A percentile compares a stretch with the other conserved stretches of the same genome.
These are phyloP conservation scores for Drosophila micromelanica DNA, from an alignment of 1,140 invertebrate genomes.

Conservation along the genomic window DNA sequence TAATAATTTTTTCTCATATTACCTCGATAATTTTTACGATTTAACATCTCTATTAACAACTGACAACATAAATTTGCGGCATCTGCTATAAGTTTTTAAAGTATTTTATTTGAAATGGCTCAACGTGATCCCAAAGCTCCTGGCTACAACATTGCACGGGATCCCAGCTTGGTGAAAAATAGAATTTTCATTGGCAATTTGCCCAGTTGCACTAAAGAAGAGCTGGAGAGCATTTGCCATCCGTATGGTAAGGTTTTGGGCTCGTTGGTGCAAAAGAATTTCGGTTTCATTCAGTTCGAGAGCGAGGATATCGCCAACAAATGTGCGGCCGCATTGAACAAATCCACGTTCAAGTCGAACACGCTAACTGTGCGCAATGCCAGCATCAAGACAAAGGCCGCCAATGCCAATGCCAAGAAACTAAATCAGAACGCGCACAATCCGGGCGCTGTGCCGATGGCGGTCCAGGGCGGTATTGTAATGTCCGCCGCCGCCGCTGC, in stretches of 20 bases:
- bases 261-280: constrained; percentile 90
- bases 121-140: not conserved
- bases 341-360: constrained; percentile 89
- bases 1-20: too few species aligned
- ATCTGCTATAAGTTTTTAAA: not conserved
- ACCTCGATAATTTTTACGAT: too few species aligned
- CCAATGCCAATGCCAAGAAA: constrained; percentile 81
- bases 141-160: constrained; percentile 78
- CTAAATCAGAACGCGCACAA: not conserved
- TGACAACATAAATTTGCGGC: not conserved
- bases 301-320: constrained; percentile 89
- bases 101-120: constrained; percentile 15
- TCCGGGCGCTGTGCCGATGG: not conserved
- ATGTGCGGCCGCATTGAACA: constrained; percentile 89
- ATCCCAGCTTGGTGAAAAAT: constrained; percentile 88
- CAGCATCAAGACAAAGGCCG: constrained; percentile 76
- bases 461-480: constrained; percentile 55
- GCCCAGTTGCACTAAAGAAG: constrained; percentile 87
- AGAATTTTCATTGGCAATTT: constrained; percentile 92
- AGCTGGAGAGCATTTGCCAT: constrained; percentile 90
- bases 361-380: constrained; percentile 87
- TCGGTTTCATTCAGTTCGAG: constrained; percentile 94
- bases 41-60: not conserved
- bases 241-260: constrained; percentile 90
- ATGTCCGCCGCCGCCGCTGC: constrained; percentile 85